These are phyloP conservation scores for Entomobrya multifasciata DNA, from an alignment of 2,888 invertebrate species.

Conservation along the genomic window DNA sequence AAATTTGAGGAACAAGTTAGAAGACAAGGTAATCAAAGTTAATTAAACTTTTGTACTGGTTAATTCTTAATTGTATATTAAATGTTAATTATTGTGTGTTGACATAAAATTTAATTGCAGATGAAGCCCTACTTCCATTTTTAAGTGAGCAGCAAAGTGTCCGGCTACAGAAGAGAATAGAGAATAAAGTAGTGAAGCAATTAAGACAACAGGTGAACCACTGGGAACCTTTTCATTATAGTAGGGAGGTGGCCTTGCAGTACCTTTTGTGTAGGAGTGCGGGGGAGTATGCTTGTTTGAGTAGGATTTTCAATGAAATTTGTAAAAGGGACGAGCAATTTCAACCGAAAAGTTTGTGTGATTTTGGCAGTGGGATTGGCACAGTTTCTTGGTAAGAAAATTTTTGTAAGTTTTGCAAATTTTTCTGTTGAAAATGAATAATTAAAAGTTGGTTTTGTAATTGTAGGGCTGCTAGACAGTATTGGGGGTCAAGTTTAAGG, in stretches of 20 bases:
- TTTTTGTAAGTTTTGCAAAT: too few species aligned
- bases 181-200: slow-evolving; percentile 83
- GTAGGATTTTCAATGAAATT: slow-evolving; percentile 89
- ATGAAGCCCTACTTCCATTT: slow-evolving; percentile 75
- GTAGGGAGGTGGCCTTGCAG: slow-evolving; percentile 85
- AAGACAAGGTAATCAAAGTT: slow-evolving; percentile 80
- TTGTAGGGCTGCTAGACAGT: slow-evolving; percentile 86
- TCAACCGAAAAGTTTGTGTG: slow-evolving; percentile 89
- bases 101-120: too few species aligned
- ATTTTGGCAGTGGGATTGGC: slow-evolving; percentile 96
- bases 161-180: slow-evolving; percentile 82
- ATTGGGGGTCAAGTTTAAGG: slow-evolving; percentile 87
- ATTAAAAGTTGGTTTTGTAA: slow-evolving; percentile 34
- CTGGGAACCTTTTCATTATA: slow-evolving; percentile 89
- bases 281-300: slow-evolving; percentile 88
- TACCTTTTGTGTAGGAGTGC: slow-evolving; percentile 88
- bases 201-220: slow-evolving; percentile 86
- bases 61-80: too few species aligned
- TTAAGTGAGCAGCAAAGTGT: slow-evolving; percentile 78
- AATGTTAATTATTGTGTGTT: too few species aligned
- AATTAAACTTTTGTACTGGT: too few species aligned
- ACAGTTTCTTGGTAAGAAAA: slow-evolving; percentile 90
- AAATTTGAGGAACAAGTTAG: slow-evolving; percentile 81
- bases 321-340: slow-evolving; percentile 85
- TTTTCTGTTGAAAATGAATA: too few species aligned